A percentile compares a stretch with the other conserved stretches of the same genome.
Evolutionary conservation across 2,113 vertebrate species (phyloP).

Genomic region (Hyaena hyaena): DNA sequence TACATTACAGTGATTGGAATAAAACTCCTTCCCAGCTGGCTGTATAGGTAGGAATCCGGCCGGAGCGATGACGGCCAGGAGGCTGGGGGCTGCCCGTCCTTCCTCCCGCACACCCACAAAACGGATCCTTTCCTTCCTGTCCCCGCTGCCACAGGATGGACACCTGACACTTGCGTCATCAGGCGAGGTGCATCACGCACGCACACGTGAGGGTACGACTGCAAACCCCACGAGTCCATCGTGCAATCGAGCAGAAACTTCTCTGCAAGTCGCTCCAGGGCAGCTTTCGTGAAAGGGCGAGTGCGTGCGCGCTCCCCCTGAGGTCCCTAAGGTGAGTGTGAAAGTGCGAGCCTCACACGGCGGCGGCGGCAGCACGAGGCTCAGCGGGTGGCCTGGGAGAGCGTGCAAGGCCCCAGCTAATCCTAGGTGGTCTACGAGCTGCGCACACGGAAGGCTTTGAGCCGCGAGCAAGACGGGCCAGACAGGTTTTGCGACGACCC

Average conservation of each 20-base stretch:
- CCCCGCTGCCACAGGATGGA: neutral
- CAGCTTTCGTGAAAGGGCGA: neutral
- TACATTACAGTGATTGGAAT: too few species aligned
- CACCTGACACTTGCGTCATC: neutral
- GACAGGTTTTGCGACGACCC: fast-evolving
- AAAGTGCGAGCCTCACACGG: neutral
- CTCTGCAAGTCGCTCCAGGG: neutral
- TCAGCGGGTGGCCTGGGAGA: neutral
- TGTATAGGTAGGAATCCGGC: neutral
- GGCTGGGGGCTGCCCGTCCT: too few species aligned
- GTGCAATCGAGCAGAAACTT: neutral
- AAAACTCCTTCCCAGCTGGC: too few species aligned
- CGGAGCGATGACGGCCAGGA: too few species aligned
- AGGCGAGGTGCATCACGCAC: neutral
- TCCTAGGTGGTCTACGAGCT: neutral
- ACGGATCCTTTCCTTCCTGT: too few species aligned
- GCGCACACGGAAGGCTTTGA: too few species aligned
- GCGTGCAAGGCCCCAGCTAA: fast-evolving
- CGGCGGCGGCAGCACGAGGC: fast-evolving
- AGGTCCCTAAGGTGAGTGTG: neutral
- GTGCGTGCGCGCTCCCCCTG: neutral
- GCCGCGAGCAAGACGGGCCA: neutral
- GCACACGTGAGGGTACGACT: neutral
- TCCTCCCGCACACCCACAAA: neutral
- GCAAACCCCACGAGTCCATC: neutral